Evolutionary conservation across 23 tunicate genomes (phyloP).

Genomic region (Ascidia mentula): DNA sequence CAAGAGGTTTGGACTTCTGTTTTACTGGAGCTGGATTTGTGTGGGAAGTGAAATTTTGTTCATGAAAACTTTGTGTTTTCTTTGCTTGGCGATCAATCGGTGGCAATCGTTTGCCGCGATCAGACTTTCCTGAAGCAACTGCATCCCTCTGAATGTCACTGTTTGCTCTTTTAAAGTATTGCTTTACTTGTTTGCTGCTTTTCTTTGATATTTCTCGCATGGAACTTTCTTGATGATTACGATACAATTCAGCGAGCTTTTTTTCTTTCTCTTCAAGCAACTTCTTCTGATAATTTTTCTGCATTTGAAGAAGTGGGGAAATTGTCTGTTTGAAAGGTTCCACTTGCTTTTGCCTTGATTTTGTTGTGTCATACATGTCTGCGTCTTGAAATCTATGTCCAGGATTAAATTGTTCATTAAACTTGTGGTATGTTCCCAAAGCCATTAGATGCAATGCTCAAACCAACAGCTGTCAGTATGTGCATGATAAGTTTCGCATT

Average conservation of each 20-base stretch:
- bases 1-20: background rate
- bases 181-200: slow-evolving; percentile 48
- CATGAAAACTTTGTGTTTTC: background rate
- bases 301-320: slow-evolving; percentile 57
- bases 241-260: slow-evolving; percentile 41
- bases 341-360: background rate
- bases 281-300: slow-evolving; percentile 43
- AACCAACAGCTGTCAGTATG: too few species aligned
- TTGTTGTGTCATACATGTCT: background rate
- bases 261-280: slow-evolving; percentile 48
- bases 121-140: slow-evolving; percentile 21
- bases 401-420: background rate
- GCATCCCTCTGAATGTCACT: slow-evolving; percentile 5
- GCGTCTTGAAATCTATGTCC: background rate
- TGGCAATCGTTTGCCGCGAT: slow-evolving; percentile 11
- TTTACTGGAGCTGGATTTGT: background rate
- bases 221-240: slow-evolving; percentile 42
- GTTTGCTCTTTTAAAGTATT: slow-evolving; percentile 20
- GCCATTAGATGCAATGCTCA: background rate
- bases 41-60: background rate
- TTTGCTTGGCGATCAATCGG: slow-evolving; percentile 8
- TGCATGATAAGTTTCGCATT: too few species aligned
- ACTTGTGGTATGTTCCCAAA: background rate
- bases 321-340: background rate
- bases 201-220: slow-evolving; percentile 45